phyloP scores from a whole-genome alignment of 2,797 vertebrate genomes.

The Luscinia luscinia region DNA sequence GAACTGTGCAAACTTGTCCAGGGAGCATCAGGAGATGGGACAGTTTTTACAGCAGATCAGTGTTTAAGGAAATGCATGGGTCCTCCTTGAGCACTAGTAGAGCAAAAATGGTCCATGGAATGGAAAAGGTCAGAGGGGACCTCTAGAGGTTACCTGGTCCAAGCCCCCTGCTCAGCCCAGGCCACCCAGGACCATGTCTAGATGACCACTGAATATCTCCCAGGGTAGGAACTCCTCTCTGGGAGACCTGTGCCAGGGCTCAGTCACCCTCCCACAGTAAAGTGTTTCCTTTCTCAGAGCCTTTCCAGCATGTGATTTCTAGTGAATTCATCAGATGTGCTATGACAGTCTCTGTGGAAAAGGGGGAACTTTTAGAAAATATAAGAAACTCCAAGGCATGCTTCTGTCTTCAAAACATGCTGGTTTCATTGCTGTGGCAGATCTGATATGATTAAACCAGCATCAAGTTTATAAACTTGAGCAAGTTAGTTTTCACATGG shows the following conservation, averaged over 20 bases:
- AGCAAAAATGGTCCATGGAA: background rate
- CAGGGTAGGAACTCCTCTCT: background rate
- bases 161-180: background rate
- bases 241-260: background rate
- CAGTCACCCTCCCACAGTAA: fast-evolving
- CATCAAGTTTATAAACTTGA: background rate
- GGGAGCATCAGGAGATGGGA: background rate
- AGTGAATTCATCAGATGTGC: background rate
- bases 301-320: background rate
- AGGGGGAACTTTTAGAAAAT: background rate
- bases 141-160: background rate
- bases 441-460: background rate
- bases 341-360: background rate
- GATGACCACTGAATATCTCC: background rate
- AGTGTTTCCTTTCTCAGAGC: background rate
- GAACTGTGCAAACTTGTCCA: background rate
- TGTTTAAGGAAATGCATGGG: background rate
- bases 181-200: background rate
- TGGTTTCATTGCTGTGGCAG: background rate
- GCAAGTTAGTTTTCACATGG: background rate
- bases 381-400: background rate
- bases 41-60: background rate
- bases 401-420: background rate
- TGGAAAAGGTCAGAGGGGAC: background rate
- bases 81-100: background rate